phyloP scores from a whole-genome alignment of 2,113 vertebrate species.

The Accipiter virgatus region DNA sequence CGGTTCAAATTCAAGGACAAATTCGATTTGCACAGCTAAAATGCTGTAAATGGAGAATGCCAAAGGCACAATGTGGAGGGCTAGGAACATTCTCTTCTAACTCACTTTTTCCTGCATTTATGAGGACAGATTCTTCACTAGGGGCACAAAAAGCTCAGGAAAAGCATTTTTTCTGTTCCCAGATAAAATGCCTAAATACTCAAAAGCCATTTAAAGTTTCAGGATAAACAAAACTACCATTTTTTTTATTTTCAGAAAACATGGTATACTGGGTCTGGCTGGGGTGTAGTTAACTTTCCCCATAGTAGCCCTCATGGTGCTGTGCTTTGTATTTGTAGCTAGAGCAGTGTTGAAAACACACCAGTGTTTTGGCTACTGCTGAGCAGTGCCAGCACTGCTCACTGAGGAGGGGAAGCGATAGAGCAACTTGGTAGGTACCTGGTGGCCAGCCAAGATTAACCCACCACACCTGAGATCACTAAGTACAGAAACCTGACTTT shows the following conservation, averaged over 20 bases:
- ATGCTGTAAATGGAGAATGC: not conserved
- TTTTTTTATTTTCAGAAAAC: not conserved
- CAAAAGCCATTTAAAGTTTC: not conserved
- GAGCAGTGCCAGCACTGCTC: not conserved
- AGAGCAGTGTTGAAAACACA: not conserved
- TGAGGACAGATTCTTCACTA: not conserved
- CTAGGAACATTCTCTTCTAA: not conserved
- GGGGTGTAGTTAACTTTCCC: not conserved
- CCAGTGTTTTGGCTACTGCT: not conserved
- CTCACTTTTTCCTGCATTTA: not conserved
- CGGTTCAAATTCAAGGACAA: not conserved
- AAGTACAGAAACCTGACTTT: not conserved
- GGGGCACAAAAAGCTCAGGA: not conserved
- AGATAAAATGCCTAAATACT: not conserved
- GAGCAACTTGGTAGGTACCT: not conserved
- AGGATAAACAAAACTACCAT: not conserved
- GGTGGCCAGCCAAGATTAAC: not conserved
- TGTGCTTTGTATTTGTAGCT: not conserved
- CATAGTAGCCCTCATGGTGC: fast-evolving
- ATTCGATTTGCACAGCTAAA: not conserved
- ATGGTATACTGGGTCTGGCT: not conserved
- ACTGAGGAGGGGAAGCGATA: not conserved
- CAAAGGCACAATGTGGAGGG: not conserved
- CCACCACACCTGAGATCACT: not conserved
- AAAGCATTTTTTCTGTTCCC: not conserved